Percentiles rank a stretch among this genome's conserved stretches.
Evolutionary conservation across 1,140 invertebrate species (phyloP).

Genomic region (Andricus grossulariae): DNA sequence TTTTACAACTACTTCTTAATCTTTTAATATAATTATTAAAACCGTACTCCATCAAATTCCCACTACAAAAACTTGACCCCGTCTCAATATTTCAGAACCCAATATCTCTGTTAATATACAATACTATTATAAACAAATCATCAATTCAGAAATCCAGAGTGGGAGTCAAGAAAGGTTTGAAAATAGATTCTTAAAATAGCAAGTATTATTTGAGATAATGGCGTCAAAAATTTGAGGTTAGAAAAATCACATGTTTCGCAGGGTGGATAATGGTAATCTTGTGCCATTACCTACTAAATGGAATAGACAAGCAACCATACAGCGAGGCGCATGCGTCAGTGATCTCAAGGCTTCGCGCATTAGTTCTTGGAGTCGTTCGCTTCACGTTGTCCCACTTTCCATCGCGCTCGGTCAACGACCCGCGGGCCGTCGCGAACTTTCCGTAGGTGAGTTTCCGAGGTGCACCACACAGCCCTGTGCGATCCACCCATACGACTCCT

Average conservation of each 20-base stretch:
- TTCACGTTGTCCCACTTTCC: conserved; percentile 73
- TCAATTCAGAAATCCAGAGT: neutral
- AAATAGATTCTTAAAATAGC: neutral
- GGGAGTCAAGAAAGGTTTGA: neutral
- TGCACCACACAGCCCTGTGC: conserved; percentile 59
- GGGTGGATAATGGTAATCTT: conserved; percentile 43
- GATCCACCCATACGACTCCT: conserved; percentile 37
- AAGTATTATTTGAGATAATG: neutral
- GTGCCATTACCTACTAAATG: conserved; percentile 49
- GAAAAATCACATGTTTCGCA: conserved; percentile 40
- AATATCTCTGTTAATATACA: neutral
- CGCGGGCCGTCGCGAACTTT: conserved; percentile 56
- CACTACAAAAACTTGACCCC: neutral
- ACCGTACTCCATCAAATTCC: too few species aligned
- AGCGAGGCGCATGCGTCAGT: conserved; percentile 63
- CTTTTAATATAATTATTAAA: too few species aligned
- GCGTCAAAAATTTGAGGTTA: neutral
- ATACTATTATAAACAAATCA: neutral
- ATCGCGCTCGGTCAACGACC: conserved; percentile 73
- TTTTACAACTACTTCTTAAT: too few species aligned
- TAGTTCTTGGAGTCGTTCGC: conserved; percentile 63
- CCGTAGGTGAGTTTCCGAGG: conserved; percentile 72
- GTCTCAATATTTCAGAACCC: neutral
- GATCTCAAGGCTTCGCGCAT: conserved; percentile 66
- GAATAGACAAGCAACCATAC: conserved; percentile 55